Conservation (phyloP, 2,888 invertebrate genomes). For the Lasius fuliginosus region DNA sequence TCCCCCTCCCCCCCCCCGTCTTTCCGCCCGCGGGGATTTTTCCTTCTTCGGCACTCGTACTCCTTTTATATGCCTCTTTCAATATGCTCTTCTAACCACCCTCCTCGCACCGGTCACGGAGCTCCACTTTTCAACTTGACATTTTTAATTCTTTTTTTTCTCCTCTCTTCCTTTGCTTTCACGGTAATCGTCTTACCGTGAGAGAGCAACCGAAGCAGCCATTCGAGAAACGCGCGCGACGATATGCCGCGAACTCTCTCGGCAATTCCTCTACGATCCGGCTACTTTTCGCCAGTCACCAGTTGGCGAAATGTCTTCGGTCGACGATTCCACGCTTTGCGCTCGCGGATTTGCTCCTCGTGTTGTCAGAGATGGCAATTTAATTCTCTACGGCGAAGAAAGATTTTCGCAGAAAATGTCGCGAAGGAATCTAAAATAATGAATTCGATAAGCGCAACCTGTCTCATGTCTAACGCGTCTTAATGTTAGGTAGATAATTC, state of each 20-base stretch:
- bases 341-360: constrained; percentile 15
- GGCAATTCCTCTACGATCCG: constrained; percentile 1
- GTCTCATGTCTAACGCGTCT: neutral
- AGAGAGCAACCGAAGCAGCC: constrained; percentile 44
- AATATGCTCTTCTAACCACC: constrained; percentile 75
- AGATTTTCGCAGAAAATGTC: neutral
- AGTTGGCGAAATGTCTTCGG: neutral
- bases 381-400: neutral
- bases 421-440: neutral
- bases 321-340: constrained; percentile 35
- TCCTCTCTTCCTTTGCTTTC: constrained; percentile 59
- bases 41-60: constrained; percentile 59
- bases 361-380: constrained; percentile 9
- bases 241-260: constrained; percentile 50
- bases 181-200: constrained; percentile 82
- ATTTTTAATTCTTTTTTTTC: constrained; percentile 81
- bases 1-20: constrained; percentile 20
- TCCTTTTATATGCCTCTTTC: constrained; percentile 76
- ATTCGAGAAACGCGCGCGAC: constrained; percentile 57
- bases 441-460: neutral
- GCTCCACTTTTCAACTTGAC: constrained; percentile 82
- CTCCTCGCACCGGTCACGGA: constrained; percentile 65
- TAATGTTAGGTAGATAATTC: neutral
- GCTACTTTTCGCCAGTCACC: constrained; percentile 26
- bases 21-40: constrained; percentile 56